Evolutionary conservation across 2,888 invertebrate species (phyloP).

Genomic region (Empis stercorea): DNA sequence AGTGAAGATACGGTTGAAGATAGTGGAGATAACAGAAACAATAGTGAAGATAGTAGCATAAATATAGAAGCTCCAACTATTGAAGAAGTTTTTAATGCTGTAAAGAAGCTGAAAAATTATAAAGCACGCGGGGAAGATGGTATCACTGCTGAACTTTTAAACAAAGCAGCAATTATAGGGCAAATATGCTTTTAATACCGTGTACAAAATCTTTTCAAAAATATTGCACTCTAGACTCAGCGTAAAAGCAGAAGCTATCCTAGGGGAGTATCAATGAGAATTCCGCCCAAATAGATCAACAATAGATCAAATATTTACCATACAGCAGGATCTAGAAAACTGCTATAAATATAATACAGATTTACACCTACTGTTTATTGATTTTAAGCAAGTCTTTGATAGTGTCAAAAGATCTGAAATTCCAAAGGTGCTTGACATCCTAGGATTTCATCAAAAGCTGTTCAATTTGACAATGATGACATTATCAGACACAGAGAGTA

Average conservation of each 20-base stretch:
- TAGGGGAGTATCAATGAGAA: neutral
- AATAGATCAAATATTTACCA: neutral
- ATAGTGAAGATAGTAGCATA: neutral
- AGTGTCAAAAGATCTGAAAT: neutral
- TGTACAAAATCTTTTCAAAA: neutral
- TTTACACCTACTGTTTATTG: neutral
- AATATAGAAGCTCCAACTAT: neutral
- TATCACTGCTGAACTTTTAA: neutral
- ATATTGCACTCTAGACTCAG: neutral
- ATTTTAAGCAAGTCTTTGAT: neutral
- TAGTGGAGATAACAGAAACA: too few relatives aligned
- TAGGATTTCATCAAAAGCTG: too few relatives aligned
- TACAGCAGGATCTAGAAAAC: neutral
- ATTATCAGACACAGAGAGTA: too few relatives aligned
- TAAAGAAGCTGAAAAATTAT: neutral
- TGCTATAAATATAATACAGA: neutral
- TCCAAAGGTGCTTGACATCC: too few relatives aligned
- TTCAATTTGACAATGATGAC: too few relatives aligned
- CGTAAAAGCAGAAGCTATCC: neutral
- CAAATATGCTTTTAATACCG: neutral
- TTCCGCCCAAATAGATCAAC: neutral
- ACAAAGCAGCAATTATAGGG: neutral
- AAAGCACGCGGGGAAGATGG: neutral
- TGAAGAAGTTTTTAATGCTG: neutral
- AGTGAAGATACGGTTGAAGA: too few relatives aligned